These are phyloP conservation scores for Pediacus dermestoides DNA, from an alignment of 2,888 invertebrate genomes.

Conservation along the genomic window DNA sequence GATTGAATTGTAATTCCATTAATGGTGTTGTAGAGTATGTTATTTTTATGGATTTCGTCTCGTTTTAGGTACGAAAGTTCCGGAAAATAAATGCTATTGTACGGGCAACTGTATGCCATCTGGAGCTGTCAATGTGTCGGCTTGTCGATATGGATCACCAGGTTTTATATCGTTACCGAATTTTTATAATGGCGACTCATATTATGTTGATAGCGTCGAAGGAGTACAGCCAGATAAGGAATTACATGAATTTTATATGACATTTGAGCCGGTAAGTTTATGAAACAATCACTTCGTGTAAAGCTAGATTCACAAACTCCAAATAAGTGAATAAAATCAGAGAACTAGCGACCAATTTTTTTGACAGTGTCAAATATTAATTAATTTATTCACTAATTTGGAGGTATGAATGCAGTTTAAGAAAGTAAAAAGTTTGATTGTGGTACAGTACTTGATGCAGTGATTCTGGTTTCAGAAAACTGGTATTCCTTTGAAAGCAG, in stretches of 20 bases:
- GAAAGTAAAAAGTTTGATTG: no score
- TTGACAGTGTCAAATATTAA: no score
- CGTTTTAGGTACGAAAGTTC: constrained; percentile 55
- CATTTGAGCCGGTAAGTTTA: constrained; percentile 75
- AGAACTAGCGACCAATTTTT: no score
- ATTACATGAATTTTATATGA: constrained; percentile 72
- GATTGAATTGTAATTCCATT: no score
- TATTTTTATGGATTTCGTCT: no score
- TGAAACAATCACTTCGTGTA: no score
- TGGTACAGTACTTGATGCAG: no score
- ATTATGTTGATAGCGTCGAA: constrained; percentile 59
- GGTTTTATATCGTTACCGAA: constrained; percentile 82
- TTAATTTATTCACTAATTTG: no score
- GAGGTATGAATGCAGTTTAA: no score
- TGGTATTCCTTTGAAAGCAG: constrained; percentile 72
- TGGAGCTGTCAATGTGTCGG: constrained; percentile 73
- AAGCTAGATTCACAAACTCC: no score
- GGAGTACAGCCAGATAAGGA: constrained; percentile 68
- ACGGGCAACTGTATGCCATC: constrained; percentile 68
- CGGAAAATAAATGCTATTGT: constrained; percentile 69
- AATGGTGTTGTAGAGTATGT: no score
- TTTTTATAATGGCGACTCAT: constrained; percentile 72
- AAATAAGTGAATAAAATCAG: no score
- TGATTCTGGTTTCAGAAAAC: constrained; percentile 56
- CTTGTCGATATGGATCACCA: constrained; percentile 77